Evolutionary conservation across 2,797 vertebrate species (phyloP).

Genomic region (Tangara arthus): DNA sequence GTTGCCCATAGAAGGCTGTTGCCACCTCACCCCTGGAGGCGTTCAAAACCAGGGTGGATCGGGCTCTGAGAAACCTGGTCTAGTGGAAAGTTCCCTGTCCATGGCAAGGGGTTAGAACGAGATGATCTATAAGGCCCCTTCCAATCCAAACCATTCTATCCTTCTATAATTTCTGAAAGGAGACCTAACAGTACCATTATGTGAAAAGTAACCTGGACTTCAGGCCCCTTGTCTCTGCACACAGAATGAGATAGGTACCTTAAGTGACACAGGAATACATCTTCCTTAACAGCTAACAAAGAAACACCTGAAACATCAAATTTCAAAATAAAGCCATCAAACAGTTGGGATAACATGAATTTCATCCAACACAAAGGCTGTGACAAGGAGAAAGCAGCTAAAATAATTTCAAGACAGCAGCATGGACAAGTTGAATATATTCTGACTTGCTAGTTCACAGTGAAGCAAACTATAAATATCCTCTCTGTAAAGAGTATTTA

Average conservation of each 20-base stretch:
- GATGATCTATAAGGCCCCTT: neutral
- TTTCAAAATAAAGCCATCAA: neutral
- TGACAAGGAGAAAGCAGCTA: neutral
- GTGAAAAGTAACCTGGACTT: neutral
- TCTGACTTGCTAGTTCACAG: neutral
- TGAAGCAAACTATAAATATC: neutral
- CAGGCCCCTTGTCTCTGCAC: neutral
- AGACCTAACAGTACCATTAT: neutral
- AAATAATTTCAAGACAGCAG: neutral
- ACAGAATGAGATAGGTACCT: neutral
- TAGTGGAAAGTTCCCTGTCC: neutral
- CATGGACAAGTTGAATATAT: neutral
- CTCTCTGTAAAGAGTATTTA: neutral
- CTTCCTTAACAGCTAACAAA: neutral
- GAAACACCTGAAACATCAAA: neutral
- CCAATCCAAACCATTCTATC: neutral
- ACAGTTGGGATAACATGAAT: neutral
- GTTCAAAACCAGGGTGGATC: neutral
- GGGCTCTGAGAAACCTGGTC: neutral
- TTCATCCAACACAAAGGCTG: neutral
- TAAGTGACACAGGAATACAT: neutral
- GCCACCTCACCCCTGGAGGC: neutral
- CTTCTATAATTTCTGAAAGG: neutral
- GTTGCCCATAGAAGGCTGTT: neutral
- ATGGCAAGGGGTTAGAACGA: accelerated